Evolutionary conservation across 2,797 vertebrate species (phyloP).

Genomic region (Siniperca scherzeri): DNA sequence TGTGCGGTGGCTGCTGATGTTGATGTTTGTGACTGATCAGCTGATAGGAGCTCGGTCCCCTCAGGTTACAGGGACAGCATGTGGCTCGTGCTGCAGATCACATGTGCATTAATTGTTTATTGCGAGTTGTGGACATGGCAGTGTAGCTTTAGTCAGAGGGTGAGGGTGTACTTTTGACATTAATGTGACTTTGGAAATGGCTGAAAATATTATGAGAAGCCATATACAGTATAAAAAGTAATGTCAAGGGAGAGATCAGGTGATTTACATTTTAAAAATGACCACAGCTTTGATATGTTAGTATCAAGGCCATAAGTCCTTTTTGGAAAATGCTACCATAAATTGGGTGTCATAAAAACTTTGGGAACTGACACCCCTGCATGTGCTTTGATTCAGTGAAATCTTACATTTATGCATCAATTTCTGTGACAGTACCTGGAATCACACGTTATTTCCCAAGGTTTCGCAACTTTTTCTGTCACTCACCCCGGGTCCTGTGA

Average conservation of each 20-base stretch:
- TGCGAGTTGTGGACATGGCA: not conserved
- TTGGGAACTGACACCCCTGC: not conserved
- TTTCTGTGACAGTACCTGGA: not conserved
- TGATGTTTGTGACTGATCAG: slow-evolving; percentile 54
- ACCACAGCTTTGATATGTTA: not conserved
- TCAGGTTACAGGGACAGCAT: slow-evolving; percentile 51
- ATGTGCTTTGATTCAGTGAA: not conserved
- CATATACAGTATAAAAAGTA: not conserved
- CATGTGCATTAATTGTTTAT: slow-evolving; percentile 36
- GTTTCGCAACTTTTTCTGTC: not conserved
- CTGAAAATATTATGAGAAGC: not conserved
- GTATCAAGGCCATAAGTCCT: not conserved
- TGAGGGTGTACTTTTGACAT: not conserved
- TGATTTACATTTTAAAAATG: not conserved
- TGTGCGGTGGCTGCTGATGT: slow-evolving; percentile 36
- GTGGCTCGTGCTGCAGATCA: slow-evolving; percentile 16
- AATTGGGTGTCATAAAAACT: not conserved
- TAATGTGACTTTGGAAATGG: slow-evolving; percentile 6
- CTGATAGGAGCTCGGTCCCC: slow-evolving; percentile 33
- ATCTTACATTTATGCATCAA: not conserved
- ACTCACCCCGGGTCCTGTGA: not conserved
- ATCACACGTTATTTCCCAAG: not conserved
- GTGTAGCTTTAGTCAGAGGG: not conserved
- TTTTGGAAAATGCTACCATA: not conserved
- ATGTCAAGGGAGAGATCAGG: not conserved